Conservation (phyloP, 1,140 invertebrate genomes). For the Andrena cerasifolii region DNA sequence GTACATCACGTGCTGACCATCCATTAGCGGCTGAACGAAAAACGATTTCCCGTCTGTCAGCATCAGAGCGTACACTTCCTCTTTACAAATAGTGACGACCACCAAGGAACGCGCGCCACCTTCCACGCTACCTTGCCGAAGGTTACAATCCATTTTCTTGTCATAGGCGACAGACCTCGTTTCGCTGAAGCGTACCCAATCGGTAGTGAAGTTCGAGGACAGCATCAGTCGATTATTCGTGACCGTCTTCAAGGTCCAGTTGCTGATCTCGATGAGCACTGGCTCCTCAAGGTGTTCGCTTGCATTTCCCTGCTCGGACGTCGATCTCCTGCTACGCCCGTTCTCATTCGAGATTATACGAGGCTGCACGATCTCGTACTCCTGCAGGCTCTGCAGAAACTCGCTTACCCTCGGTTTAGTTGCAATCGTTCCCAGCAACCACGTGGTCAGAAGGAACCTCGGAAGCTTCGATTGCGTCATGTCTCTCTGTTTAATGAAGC, state of each 20-base stretch:
- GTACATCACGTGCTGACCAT: constrained; percentile 69
- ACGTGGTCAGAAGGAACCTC: constrained; percentile 35
- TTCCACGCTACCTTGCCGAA: constrained; percentile 59
- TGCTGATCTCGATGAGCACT: constrained; percentile 58
- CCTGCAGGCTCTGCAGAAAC: background rate
- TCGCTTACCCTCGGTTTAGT: constrained; percentile 25
- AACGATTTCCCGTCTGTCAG: constrained; percentile 69
- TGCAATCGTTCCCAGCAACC: constrained; percentile 38
- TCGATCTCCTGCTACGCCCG: constrained; percentile 43
- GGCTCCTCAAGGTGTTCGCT: background rate
- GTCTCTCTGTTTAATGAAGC: background rate
- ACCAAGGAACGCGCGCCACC: constrained; percentile 66
- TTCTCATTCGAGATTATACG: constrained; percentile 29
- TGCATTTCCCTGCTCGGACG: background rate
- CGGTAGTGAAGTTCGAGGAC: constrained; percentile 50
- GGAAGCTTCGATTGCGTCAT: constrained; percentile 31
- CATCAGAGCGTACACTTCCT: constrained; percentile 77
- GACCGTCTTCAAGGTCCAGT: constrained; percentile 70
- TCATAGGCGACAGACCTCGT: too few species aligned
- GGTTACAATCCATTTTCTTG: constrained; percentile 50
- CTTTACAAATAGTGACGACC: constrained; percentile 78
- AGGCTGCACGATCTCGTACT: constrained; percentile 61
- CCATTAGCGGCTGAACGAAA: constrained; percentile 76
- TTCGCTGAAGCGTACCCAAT: constrained; percentile 12
- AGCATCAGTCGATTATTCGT: constrained; percentile 59